Conservation (phyloP, 2,113 vertebrate species). For the Parotia lawesii region DNA sequence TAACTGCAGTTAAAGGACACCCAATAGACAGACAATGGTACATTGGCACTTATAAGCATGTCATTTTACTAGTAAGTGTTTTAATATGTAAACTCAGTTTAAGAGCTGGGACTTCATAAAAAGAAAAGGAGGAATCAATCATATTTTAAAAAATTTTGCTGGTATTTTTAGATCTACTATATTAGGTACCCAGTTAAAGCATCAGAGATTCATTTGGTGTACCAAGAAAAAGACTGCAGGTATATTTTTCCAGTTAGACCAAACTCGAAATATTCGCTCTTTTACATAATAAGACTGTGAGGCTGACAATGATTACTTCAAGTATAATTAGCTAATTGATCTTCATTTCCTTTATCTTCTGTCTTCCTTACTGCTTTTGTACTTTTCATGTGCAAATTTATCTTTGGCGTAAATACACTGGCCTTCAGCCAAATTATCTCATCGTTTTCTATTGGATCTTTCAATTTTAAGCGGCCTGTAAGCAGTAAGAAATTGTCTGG, state of each 20-base stretch:
- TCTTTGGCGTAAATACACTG: not conserved
- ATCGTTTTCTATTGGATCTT: not conserved
- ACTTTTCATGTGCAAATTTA: not conserved
- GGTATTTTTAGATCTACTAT: not conserved
- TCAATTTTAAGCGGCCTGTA: not conserved
- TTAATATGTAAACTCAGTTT: not conserved
- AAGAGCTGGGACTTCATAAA: not conserved
- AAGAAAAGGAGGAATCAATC: not conserved
- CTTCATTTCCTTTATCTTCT: not conserved
- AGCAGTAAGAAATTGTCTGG: not conserved
- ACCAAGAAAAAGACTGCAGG: not conserved
- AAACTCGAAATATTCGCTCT: not conserved
- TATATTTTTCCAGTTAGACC: not conserved
- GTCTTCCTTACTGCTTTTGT: not conserved
- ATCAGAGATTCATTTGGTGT: not conserved
- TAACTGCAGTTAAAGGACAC: not conserved
- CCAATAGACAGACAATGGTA: not conserved
- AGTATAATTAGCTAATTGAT: slow-evolving; percentile 29
- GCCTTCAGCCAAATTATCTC: not conserved
- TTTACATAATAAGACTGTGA: not conserved
- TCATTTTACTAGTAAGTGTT: not conserved
- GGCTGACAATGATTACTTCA: not conserved
- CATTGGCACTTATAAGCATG: not conserved
- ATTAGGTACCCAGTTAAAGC: not conserved
- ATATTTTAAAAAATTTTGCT: accelerated